Percentiles rank a stretch among this genome's conserved stretches.
Evolutionary conservation across 2,113 vertebrate genomes (phyloP).

Genomic region (Rhinogobius similis): DNA sequence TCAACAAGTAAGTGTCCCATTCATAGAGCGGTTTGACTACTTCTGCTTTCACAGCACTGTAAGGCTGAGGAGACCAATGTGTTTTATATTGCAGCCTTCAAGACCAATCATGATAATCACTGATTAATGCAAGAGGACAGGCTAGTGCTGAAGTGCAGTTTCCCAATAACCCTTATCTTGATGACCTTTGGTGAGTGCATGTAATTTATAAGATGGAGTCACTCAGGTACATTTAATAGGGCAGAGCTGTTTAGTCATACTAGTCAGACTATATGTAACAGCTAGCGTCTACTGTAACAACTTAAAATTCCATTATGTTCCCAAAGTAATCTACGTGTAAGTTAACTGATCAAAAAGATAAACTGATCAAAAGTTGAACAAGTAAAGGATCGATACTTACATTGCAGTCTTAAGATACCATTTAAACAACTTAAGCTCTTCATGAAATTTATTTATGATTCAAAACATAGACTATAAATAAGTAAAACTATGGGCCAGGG

Average conservation of each 20-base stretch:
- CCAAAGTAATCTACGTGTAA: neutral
- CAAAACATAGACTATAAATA: neutral
- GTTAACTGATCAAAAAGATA: neutral
- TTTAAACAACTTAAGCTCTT: neutral
- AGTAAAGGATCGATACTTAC: neutral
- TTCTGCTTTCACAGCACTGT: neutral
- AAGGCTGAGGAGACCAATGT: slow-evolving; percentile 7
- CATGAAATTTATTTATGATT: neutral
- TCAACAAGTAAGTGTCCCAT: slow-evolving; percentile 75
- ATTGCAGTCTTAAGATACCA: neutral
- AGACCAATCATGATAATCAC: neutral
- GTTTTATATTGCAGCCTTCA: slow-evolving; percentile 8
- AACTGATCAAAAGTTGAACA: neutral
- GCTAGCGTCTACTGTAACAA: neutral
- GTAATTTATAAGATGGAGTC: neutral
- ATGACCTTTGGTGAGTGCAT: slow-evolving; percentile 6
- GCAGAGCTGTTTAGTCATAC: neutral
- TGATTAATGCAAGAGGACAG: slow-evolving; percentile 4
- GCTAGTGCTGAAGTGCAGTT: slow-evolving; percentile 24
- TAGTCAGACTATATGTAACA: neutral
- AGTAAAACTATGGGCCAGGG: neutral
- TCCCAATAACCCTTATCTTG: slow-evolving; percentile 27
- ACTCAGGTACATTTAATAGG: neutral
- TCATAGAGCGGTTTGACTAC: slow-evolving; percentile 72
- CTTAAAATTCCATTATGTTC: neutral